These are phyloP conservation scores for Chrysolophus pictus DNA, from an alignment of 2,797 vertebrate genomes.

Conservation along the genomic window DNA sequence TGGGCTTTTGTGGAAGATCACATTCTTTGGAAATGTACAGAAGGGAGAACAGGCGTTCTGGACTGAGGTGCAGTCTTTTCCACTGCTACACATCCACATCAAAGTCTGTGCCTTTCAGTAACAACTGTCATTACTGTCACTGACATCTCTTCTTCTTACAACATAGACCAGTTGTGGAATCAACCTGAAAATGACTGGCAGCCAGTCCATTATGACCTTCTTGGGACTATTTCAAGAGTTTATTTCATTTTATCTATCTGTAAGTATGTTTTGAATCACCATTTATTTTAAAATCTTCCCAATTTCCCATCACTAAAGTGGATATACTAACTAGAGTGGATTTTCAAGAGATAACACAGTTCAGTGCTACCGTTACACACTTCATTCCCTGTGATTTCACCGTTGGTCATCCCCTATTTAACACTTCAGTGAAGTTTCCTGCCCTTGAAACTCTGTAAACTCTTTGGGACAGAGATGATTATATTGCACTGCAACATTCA, in stretches of 20 bases:
- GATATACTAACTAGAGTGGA: not conserved
- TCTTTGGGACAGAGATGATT: not conserved
- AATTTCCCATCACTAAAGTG: not conserved
- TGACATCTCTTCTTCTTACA: not conserved
- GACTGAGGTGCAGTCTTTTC: not conserved
- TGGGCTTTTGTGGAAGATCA: slow-evolving; percentile 11
- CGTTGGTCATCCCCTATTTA: not conserved
- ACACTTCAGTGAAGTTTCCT: not conserved
- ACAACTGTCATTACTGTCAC: not conserved
- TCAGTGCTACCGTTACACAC: not conserved
- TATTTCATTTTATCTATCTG: not conserved
- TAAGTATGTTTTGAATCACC: not conserved
- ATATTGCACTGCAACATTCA: not conserved
- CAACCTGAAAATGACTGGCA: not conserved
- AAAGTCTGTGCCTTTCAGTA: not conserved
- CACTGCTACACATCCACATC: not conserved
- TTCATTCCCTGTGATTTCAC: not conserved
- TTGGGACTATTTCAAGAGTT: not conserved
- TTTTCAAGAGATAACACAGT: not conserved
- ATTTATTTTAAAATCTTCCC: not conserved
- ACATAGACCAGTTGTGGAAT: not conserved
- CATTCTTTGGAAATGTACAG: not conserved
- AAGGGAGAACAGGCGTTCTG: not conserved
- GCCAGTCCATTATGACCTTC: not conserved
- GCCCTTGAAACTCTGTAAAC: not conserved